These are phyloP conservation scores for Acleris sparsana DNA, from an alignment of 2,888 invertebrate genomes.

Conservation along the genomic window DNA sequence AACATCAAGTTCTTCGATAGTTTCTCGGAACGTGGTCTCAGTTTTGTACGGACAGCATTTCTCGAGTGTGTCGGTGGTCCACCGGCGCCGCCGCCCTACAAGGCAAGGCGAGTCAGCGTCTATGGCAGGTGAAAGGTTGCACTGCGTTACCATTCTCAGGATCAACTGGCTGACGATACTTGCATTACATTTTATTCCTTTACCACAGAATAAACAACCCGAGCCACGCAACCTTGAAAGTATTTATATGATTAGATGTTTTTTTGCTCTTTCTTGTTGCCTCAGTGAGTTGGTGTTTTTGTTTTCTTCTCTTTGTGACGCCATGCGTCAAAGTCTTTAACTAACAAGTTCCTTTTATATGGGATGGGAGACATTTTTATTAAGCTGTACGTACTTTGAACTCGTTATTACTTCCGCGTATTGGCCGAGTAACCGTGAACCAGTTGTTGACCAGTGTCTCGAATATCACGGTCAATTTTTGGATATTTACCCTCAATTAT, in stretches of 20 bases:
- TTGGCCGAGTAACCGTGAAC: conserved; percentile 50
- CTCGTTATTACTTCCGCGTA: conserved; percentile 47
- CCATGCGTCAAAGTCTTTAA: background rate
- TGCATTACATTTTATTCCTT: background rate
- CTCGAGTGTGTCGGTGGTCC: conserved; percentile 53
- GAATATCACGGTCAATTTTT: conserved; percentile 30
- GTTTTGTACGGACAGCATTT: conserved; percentile 42
- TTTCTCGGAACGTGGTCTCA: conserved; percentile 24
- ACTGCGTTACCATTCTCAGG: conserved; percentile 60
- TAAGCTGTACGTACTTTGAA: conserved; percentile 14
- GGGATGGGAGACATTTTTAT: background rate
- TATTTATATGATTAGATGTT: background rate
- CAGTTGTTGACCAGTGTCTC: conserved; percentile 37
- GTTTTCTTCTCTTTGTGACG: background rate
- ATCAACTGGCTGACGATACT: conserved; percentile 35
- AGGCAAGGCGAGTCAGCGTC: conserved; percentile 49
- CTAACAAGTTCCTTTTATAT: background rate
- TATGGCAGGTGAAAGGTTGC: conserved; percentile 68
- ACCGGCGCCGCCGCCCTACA: conserved; percentile 55
- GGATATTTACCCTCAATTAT: conserved; percentile 13
- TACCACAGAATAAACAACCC: background rate
- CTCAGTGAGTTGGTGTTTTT: background rate
- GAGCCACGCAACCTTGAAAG: background rate
- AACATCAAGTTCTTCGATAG: conserved; percentile 4
- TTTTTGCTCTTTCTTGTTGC: conserved; percentile 1